Conservation (phyloP, 2,797 vertebrate genomes). For the Anguilla anguilla region DNA sequence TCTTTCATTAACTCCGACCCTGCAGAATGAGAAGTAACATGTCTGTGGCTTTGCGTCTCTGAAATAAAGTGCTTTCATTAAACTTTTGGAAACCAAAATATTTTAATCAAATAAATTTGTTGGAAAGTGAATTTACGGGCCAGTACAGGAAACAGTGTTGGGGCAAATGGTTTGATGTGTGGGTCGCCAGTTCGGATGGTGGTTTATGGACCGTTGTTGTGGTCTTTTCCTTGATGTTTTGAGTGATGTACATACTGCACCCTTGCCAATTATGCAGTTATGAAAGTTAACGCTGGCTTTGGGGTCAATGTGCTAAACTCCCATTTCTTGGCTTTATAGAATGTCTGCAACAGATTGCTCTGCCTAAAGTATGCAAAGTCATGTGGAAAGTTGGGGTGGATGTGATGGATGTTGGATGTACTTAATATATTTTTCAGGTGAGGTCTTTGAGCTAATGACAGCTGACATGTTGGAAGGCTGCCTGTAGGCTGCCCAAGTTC, state of each 20-base stretch:
- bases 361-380: neutral
- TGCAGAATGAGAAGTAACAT: neutral
- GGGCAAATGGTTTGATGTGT: neutral
- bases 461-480: neutral
- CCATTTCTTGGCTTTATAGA: neutral
- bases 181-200: neutral
- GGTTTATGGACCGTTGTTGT: constrained; percentile 7
- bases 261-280: neutral
- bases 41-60: constrained; percentile 23
- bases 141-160: constrained; percentile 18
- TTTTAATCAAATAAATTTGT: constrained; percentile 10
- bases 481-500: neutral
- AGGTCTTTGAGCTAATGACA: neutral
- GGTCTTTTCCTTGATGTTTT: neutral
- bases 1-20: neutral
- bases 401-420: neutral
- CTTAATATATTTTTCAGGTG: neutral
- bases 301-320: neutral
- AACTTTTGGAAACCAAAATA: neutral
- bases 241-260: neutral
- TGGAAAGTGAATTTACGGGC: constrained; percentile 27
- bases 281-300: constrained; percentile 7
- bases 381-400: neutral
- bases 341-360: neutral
- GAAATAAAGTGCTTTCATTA: constrained; percentile 26